phyloP scores from a whole-genome alignment of 64 coral and sea anemone genomes.

The Pocillopora verrucosa region DNA sequence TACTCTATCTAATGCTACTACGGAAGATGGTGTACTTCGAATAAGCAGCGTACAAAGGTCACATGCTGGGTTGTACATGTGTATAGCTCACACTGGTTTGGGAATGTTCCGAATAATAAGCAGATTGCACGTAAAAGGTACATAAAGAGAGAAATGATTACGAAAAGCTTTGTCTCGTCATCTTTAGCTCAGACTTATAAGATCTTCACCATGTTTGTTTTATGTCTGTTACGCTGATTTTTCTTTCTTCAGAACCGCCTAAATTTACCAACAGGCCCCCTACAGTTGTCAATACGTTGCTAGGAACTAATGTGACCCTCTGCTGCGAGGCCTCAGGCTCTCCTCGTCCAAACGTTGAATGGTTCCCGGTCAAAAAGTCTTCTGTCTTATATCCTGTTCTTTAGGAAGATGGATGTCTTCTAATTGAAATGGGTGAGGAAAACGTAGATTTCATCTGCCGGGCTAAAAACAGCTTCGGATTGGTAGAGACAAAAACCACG shows the following conservation, averaged over 20 bases:
- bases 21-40: not conserved
- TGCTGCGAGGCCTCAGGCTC: not conserved
- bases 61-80: not conserved
- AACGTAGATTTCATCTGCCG: not conserved
- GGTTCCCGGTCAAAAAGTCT: not conserved
- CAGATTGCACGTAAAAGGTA: not conserved
- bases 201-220: too few relatives aligned
- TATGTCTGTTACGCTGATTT: not conserved
- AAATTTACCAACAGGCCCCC: not conserved
- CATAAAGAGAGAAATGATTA: too few relatives aligned
- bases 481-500: too few relatives aligned
- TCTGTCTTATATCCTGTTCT: not conserved
- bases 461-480: not conserved
- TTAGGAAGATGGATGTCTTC: not conserved
- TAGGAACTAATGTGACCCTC: not conserved
- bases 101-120: not conserved
- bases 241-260: not conserved
- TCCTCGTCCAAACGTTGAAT: not conserved
- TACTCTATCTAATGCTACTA: too few relatives aligned
- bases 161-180: too few relatives aligned
- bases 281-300: not conserved
- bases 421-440: not conserved
- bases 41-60: too few relatives aligned
- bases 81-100: not conserved
- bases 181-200: too few relatives aligned